Conservation (phyloP, 2,797 vertebrate genomes). For the Halcyon leucocephala region DNA sequence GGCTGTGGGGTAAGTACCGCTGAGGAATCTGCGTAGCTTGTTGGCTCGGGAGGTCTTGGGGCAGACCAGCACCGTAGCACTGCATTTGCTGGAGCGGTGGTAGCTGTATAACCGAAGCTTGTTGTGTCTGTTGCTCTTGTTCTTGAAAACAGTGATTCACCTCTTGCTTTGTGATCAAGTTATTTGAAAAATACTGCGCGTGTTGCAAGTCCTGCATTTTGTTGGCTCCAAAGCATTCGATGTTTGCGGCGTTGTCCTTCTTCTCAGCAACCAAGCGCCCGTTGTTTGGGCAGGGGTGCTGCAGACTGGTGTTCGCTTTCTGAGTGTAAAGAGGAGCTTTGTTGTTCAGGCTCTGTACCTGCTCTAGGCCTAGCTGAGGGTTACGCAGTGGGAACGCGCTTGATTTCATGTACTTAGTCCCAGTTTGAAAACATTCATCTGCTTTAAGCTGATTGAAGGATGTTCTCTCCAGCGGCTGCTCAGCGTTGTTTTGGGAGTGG, state of each 20-base stretch:
- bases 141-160: constrained; percentile 78
- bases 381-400: constrained; percentile 69
- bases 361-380: constrained; percentile 80
- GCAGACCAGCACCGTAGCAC: constrained; percentile 75
- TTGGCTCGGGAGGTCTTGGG: constrained; percentile 73
- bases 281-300: constrained; percentile 77
- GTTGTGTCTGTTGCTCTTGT: constrained; percentile 72
- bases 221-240: constrained; percentile 53
- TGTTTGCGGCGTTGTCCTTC: constrained; percentile 34
- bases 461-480: constrained; percentile 37
- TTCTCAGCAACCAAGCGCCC: constrained; percentile 71
- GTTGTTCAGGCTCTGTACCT: constrained; percentile 72
- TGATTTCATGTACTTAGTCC: constrained; percentile 68
- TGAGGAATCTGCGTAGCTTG: constrained; percentile 61
- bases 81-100: constrained; percentile 79
- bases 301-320: constrained; percentile 69
- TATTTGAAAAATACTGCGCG: constrained; percentile 80
- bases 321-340: constrained; percentile 70
- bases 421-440: constrained; percentile 65
- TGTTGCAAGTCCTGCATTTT: constrained; percentile 76
- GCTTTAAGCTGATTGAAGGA: constrained; percentile 63
- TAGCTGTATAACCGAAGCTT: constrained; percentile 73
- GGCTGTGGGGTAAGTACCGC: constrained; percentile 73
- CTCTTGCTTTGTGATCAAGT: constrained; percentile 81
- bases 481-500: constrained; percentile 32